Base-by-base conservation (phyloP, 2,888 invertebrate species). In the Saturnia pavonia region DNA sequence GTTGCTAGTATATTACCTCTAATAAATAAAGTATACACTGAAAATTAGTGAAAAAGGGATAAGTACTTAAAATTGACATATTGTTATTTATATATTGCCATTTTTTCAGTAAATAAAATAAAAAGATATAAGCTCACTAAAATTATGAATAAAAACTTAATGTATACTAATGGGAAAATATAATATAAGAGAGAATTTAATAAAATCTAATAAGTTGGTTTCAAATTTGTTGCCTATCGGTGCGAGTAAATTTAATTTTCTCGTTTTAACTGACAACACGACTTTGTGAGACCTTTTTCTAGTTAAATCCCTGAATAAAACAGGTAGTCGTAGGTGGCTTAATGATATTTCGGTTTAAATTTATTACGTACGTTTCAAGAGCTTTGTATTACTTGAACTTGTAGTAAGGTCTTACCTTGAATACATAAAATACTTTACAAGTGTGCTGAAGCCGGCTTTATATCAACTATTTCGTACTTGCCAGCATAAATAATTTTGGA, bases 161-260 rank as follows among this genome's bases (percentile, higher is more conserved):
- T 45, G 48, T 40, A 54, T 51, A 27, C 25, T 67, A 42, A 54
- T 65, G 9, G 67, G 63, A 48, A 67, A 69, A 71, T 71, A 66
- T 25, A 69, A 71, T 71, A 66, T 25, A 42, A 69, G 25, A 65
- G 70, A 65, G 54, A 42, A 68, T 74, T 73, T 73, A 73, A 73
- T 73, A 74, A 74, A 73, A 71, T 70, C 57, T 25, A 60, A 72
- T 72, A 40, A n/a, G 71, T 72, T 71, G 70, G 69, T 69, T 70
- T 65, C 70, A 71, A 72, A 72, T 71, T 73, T 67, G 69, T 67
- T 72, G 67, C 70, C 72, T 67, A 73, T 73, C 70, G 72, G 70
- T 51, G 54, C 60, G 72, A 65, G 69, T 70, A 70, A 73, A 73
- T 72, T 73, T 71, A 73, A 74, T 72, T 72, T 69, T 67, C 70